Evolutionary conservation across 2,113 vertebrate genomes (phyloP), one percentile per base, ranked within the genome.

Genomic region (Tichodroma muraria): DNA sequence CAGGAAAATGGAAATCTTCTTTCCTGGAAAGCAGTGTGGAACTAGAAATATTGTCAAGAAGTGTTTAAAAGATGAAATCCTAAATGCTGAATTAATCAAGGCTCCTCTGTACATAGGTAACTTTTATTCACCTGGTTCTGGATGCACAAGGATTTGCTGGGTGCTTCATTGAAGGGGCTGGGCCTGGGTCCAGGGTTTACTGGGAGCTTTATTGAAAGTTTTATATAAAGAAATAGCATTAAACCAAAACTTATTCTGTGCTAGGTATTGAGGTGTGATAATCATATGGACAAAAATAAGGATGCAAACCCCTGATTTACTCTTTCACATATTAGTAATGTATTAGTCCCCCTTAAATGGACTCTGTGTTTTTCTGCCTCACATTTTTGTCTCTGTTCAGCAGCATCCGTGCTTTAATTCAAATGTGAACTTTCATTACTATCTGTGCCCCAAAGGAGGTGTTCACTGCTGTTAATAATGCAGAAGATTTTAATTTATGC

Each of bases 401-500:
- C 70, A 84, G 40, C 1, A 0, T 60, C 56, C 16, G 2, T 75
- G 35, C 70, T 95, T 85, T 73, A 94, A 93, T 94, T 92, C 88
- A 88, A 82, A 87, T 63, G 89, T 89, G 85, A 94, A 88, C 89
- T 95, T 95, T 88, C 89, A 94, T 92, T 91, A 72, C 76, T 77
- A 8, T 78, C 64, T 68, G 33, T 71, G 71, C 93, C 90, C 78
- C 79, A 85, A 71, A 92, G 81, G 89, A 70, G 21, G 1, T 83
- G 91, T 79, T 94, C 35, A 1, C 59, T 90, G 59, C 81, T 97
- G 91, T 91, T 95, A 96, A 94, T 95, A 96, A 94, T 91, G 94
- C 82, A 91, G 84, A 80, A 79, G 81, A 80, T 94, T 94, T 96
- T 94, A 93, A 94, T 94, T 95, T 96, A 75, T 91, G 45, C 93